These are phyloP conservation scores for Anolis sagrei DNA, from an alignment of 2,113 vertebrate genomes.

Conservation along the genomic window DNA sequence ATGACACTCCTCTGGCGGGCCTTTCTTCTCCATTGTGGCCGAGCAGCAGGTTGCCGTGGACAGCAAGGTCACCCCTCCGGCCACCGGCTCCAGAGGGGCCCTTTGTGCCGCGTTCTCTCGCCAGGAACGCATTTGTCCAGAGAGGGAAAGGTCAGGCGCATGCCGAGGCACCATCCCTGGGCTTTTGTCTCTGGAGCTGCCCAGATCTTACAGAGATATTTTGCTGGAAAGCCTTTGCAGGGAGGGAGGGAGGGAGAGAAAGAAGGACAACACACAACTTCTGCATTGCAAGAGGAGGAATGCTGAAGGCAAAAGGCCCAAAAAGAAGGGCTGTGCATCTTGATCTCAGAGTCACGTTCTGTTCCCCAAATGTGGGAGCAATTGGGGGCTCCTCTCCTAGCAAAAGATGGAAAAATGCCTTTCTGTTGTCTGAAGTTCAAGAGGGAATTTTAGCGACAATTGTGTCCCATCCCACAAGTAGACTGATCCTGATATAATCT, in stretches of 20 bases:
- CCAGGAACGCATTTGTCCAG: constrained; percentile 65
- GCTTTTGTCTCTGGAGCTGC: constrained; percentile 68
- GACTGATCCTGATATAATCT: too few relatives aligned
- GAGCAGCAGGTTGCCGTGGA: constrained; percentile 92
- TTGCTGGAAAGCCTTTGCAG: constrained; percentile 47
- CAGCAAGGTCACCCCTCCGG: constrained; percentile 76
- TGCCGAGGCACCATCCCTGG: constrained; percentile 81
- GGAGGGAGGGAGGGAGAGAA: not conserved
- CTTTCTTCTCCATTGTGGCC: constrained; percentile 89
- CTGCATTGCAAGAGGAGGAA: not conserved
- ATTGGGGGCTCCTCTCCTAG: too few relatives aligned
- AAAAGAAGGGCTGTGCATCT: too few relatives aligned
- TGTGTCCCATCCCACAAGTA: too few relatives aligned
- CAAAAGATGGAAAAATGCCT: too few relatives aligned
- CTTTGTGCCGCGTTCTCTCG: constrained; percentile 75
- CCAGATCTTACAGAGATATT: constrained; percentile 58
- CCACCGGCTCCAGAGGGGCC: constrained; percentile 53
- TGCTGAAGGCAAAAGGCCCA: not conserved
- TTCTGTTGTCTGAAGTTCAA: too few relatives aligned
- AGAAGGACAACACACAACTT: too few relatives aligned
- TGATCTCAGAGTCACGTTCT: not conserved
- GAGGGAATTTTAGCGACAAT: too few relatives aligned
- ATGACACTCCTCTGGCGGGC: constrained; percentile 79
- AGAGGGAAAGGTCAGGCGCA: constrained; percentile 86
- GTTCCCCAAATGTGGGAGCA: too few relatives aligned